Percentiles rank a stretch among this genome's conserved stretches.
Evolutionary conservation across 1,140 invertebrate species (phyloP).

Genomic region (Chelonus insularis): DNA sequence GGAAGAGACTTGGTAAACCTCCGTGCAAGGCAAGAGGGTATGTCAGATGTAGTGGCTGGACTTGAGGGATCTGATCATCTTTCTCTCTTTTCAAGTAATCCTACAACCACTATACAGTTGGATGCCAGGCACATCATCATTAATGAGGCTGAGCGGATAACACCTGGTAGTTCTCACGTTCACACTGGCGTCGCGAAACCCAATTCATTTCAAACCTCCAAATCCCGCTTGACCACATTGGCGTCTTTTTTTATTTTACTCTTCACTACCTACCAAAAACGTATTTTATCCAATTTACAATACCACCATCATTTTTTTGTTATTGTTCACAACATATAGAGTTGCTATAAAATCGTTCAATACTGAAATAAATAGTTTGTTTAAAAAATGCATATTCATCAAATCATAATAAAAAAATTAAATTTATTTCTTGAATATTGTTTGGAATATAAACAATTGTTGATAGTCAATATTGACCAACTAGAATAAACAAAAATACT

Average conservation of each 20-base stretch:
- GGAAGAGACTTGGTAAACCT: not conserved
- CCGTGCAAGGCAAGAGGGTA: slow-evolving; percentile 22
- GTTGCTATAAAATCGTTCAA: too few relatives aligned
- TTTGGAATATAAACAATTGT: not conserved
- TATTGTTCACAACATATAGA: too few relatives aligned
- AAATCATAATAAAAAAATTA: too few relatives aligned
- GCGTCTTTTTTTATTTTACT: slow-evolving; percentile 25
- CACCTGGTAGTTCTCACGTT: slow-evolving; percentile 52
- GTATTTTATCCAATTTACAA: too few relatives aligned
- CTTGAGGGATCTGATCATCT: slow-evolving; percentile 28
- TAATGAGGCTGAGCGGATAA: slow-evolving; percentile 56
- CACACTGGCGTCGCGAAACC: slow-evolving; percentile 51
- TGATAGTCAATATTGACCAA: not conserved
- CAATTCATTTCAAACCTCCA: slow-evolving; percentile 42
- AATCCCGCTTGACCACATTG: slow-evolving; percentile 34
- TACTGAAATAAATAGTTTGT: too few relatives aligned
- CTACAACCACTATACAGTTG: slow-evolving; percentile 30
- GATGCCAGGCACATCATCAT: slow-evolving; percentile 55
- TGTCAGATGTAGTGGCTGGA: slow-evolving; percentile 34
- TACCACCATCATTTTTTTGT: too few relatives aligned
- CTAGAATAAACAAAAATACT: slow-evolving; percentile 7
- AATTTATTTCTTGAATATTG: too few relatives aligned
- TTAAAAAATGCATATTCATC: too few relatives aligned
- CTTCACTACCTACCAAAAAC: too few relatives aligned
- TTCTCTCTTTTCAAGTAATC: slow-evolving; percentile 3